Base-by-base conservation (phyloP, 2,888 invertebrate genomes). In the Theodoxus fluviatilis region DNA sequence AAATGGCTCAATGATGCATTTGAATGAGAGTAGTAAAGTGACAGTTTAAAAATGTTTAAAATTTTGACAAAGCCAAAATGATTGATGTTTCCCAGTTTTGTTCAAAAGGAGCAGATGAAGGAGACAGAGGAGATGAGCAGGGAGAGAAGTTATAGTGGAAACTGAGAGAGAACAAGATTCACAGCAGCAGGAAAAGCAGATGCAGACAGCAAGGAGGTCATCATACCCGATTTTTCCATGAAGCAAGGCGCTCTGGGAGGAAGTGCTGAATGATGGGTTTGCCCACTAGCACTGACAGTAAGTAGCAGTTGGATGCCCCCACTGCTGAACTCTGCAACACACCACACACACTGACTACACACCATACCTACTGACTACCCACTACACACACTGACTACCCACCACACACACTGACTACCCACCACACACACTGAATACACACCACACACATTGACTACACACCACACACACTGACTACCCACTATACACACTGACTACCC, bases 291-390 rank as follows among this genome's bases (percentile, higher is more conserved):
- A 94, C 94, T 0, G 98, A 98, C 63, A 99, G 88, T 67, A 96
- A 90, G 86, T 97, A 99, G 88, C 99, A 99, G 66, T 97, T 90
- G 25, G 95, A 94, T 33, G 99, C 99, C 74, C 99, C 99, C 69
- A 95, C 88, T 25, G 97, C 96, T 75, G 98, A 99, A 88, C 99
- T 99, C 87, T 89, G 82, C 69, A 85, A 83, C 43, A 71, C 49
- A 66, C 57, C 12, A 52, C 7, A 52, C 25, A 6, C 25, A 18
- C 25, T 3, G 18, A 2, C 25, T 2, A 9, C 38, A 69, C 12
- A 40, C 15, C 43, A 3, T 40, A 43, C 28, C n/a, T n/a, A 55
- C 38, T 6, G 15, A 15, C 3, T 31, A 37, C 35, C 40, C 40
- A 38, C 28, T 3, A 3, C 3, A 65, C 15, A 7, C 7, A 65